Evolutionary conservation across 1,140 invertebrate species (phyloP), one percentile per base, ranked within the genome.

Genomic region (Polyergus mexicanus): DNA sequence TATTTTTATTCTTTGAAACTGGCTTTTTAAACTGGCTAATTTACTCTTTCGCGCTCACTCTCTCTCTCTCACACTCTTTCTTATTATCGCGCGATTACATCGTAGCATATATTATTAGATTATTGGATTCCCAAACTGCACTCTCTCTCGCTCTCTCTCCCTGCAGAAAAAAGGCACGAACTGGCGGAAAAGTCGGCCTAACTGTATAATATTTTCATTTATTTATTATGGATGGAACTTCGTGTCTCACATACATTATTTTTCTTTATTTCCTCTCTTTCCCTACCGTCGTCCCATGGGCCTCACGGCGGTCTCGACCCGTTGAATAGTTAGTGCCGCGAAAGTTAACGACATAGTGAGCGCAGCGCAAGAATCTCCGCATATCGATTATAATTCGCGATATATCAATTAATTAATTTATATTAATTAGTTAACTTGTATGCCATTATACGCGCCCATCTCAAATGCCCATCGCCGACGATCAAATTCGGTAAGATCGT

Each of bases 191-290:
- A 95, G 94, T 95, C 94, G 94, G 94, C 94, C 94, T 94, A 95
- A 94, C 94, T 94, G 93, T 95, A 95, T 95, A 94, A 95, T 95
- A 95, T 95, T 93, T 94, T 95, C 92, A 94, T 95, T 95, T 94
- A 94, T 93, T 95, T 94, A 94, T 94, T 93, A 95, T 95, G 94
- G 94, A 95, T 95, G 94, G 95, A 95, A 95, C 94, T 94, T 95
- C 92, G 92, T 83, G 78, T 95, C 94, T 95, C 94, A 95, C 47
- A 95, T 95, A 95, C 94, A 74, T 94, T 94, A 93, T 94, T 92
- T 84, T 80, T 80, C 44, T 69, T 90, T 91, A 84, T 92, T 90
- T 92, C 80, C 77, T 90, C 89, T 92, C 91, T 91, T 87, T 86
- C 72, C 83, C 72, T 65, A 77, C 88, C 86, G 72, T 86, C 78